These are phyloP conservation scores for Bungarus multicinctus DNA, from an alignment of 2,113 vertebrate genomes.

Conservation along the genomic window DNA sequence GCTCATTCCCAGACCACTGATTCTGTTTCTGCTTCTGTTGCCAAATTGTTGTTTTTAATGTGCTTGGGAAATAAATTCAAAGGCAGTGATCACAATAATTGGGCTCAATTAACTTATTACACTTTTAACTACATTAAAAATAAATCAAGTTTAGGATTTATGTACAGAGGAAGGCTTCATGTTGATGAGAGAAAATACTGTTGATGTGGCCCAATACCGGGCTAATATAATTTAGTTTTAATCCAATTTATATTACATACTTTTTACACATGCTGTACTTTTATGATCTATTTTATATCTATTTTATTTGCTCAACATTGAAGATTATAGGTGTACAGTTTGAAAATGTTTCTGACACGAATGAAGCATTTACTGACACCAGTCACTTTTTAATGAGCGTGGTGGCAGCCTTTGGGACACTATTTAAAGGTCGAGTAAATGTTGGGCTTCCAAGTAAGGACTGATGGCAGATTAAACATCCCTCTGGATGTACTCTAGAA, in stretches of 20 bases:
- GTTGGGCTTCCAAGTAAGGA: not conserved
- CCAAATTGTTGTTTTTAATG: not conserved
- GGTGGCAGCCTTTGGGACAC: not conserved
- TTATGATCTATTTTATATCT: not conserved
- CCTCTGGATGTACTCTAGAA: not conserved
- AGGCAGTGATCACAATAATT: not conserved
- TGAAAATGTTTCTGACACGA: not conserved
- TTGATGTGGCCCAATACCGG: not conserved
- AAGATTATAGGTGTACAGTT: not conserved
- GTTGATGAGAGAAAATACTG: not conserved
- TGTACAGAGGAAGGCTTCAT: not conserved
- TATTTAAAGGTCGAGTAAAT: not conserved
- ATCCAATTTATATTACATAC: not conserved
- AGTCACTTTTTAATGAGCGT: not conserved
- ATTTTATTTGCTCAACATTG: not conserved
- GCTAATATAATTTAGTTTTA: not conserved
- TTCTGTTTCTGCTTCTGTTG: not conserved
- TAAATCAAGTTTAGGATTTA: not conserved
- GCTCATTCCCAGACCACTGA: not conserved
- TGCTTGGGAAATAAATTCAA: not conserved
- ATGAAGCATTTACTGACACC: not conserved
- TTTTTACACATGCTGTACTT: not conserved
- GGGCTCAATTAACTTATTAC: not conserved
- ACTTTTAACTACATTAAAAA: not conserved
- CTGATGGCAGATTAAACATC: not conserved